phyloP scores from a whole-genome alignment of 2,888 invertebrate genomes.

The Falcaria lacertinaria region DNA sequence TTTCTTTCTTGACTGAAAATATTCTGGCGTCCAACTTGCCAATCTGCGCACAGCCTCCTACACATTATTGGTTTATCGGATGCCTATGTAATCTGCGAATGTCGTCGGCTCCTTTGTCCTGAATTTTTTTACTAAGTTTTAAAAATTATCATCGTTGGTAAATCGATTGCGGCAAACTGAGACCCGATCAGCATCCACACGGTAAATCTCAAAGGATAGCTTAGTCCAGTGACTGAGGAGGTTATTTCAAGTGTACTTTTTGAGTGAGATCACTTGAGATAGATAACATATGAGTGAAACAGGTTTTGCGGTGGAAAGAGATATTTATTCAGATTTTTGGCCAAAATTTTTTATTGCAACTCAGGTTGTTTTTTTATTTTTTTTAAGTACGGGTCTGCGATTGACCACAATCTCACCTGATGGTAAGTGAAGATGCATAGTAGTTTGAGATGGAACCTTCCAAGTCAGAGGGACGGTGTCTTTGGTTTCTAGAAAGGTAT shows the following conservation, averaged over 20 bases:
- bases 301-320: neutral
- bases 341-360: neutral
- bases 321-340: neutral
- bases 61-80: constrained; percentile 73
- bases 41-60: constrained; percentile 40
- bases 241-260: constrained; percentile 34
- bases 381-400: no score
- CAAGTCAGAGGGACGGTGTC: no score
- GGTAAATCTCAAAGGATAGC: constrained; percentile 67
- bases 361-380: no score
- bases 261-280: constrained; percentile 11
- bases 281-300: neutral
- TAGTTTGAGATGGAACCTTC: no score
- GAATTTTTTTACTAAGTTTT: constrained; percentile 56
- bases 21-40: constrained; percentile 32
- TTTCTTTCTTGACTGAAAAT: neutral
- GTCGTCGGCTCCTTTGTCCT: constrained; percentile 70
- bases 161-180: constrained; percentile 56
- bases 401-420: no score
- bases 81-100: constrained; percentile 73
- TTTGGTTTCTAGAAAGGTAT: no score
- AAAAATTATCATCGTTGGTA: constrained; percentile 61
- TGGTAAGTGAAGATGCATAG: no score
- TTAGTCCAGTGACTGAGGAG: constrained; percentile 39
- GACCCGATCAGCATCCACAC: constrained; percentile 62